Base-by-base conservation (phyloP, 2,113 vertebrate species). In the Ceratotherium simum region DNA sequence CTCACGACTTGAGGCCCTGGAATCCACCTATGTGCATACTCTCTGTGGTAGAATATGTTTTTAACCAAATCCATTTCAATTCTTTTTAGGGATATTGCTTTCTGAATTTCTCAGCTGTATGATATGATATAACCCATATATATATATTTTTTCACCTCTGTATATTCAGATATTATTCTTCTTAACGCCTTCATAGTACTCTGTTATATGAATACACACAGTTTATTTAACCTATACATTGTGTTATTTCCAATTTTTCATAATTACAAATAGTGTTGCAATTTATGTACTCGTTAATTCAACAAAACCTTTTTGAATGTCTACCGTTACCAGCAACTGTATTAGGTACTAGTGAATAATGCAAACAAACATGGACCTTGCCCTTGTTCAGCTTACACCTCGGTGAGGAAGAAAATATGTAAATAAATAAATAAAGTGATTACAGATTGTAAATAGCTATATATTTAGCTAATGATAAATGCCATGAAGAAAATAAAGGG, bases 91-190 rank as follows among this genome's bases (percentile, higher is more conserved):
- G 12, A 25, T 73, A 85, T 58, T 72, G n/a, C 20, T 58, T 87
- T 70, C 60, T 72, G 36, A 96, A 86, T 56, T 79, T 97, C 60
- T 96, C 23, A 93, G 29, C 18, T 75, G 11, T 46, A n/a, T 60
- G 20, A 96, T 58, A 0, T 42, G 72, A 76, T 6, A 72, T 83
- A 65, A 48, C 17, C 14, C 4, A 33, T 16, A 21, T 14, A 58
- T 27, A 29, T 54, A 5, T 33, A 21, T 48, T 51, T 54, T 73
- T 70, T 90, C n/a, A 36, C 23, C 86, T 96, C 36, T 92, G 5
- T 67, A 20, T 89, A 56, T 78, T 58, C 25, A 97, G 31, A 33
- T 83, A n/a, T 84, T n/a, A 87, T 81, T 65, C 42, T 64, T 90
- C 84, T 65, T 73, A 80, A 90, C 90, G 56, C 25, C 23, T 90